Percentiles rank a stretch among this genome's conserved stretches.
These are phyloP conservation scores for Caenorhabditis sp. DNA, from an alignment of 2,888 invertebrate genomes.

Conservation along the genomic window DNA sequence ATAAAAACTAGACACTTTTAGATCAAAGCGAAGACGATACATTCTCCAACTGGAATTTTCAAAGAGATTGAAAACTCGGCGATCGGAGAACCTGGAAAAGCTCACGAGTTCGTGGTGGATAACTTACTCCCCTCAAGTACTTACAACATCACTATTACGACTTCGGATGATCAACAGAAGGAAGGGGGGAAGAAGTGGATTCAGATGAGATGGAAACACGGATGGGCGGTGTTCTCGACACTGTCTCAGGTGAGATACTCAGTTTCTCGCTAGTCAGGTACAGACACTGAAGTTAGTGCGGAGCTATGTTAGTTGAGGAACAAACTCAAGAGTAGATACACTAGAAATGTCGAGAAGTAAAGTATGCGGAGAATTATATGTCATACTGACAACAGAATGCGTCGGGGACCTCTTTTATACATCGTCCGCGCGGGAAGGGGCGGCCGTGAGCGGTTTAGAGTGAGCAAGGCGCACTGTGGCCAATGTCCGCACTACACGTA, in stretches of 20 bases:
- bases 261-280: too few relatives aligned
- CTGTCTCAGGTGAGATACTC: constrained; percentile 67
- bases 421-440: too few relatives aligned
- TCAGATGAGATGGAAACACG: constrained; percentile 65
- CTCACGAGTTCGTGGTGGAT: constrained; percentile 66
- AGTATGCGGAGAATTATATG: too few relatives aligned
- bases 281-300: too few relatives aligned
- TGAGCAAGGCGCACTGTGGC: background rate
- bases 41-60: constrained; percentile 69
- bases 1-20: constrained; percentile 32
- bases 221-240: constrained; percentile 76
- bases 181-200: constrained; percentile 59
- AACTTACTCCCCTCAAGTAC: constrained; percentile 72
- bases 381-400: too few relatives aligned
- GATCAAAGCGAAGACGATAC: constrained; percentile 75
- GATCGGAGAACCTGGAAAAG: constrained; percentile 67
- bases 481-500: too few relatives aligned
- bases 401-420: too few relatives aligned
- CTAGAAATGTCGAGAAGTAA: background rate
- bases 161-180: constrained; percentile 58
- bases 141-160: constrained; percentile 74
- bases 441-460: too few relatives aligned
- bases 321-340: too few relatives aligned
- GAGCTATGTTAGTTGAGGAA: too few relatives aligned
- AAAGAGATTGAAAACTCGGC: constrained; percentile 74